Conservation (phyloP, 2,888 invertebrate genomes). For the Fragum sueziense region DNA sequence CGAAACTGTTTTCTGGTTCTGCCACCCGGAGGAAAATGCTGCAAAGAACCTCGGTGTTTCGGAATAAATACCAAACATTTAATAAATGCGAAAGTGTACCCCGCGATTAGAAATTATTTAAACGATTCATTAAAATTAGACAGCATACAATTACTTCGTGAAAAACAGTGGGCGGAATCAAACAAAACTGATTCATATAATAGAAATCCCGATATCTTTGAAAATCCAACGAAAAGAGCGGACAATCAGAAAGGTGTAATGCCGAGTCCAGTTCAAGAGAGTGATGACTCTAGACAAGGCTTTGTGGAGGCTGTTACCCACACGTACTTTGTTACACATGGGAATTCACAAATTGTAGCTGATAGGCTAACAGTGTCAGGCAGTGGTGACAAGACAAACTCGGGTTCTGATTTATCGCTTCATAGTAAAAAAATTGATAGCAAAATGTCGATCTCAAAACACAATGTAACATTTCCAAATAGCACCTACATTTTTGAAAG, state of each 20-base stretch:
- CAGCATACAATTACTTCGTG: too few relatives aligned
- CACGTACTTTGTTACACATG: not conserved
- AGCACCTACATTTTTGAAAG: too few relatives aligned
- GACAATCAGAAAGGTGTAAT: not conserved
- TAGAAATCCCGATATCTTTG: not conserved
- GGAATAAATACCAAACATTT: not conserved
- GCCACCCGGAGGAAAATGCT: conserved; percentile 39
- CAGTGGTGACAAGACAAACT: not conserved
- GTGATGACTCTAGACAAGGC: not conserved
- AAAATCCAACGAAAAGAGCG: conserved; percentile 1
- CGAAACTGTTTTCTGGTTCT: conserved; percentile 28
- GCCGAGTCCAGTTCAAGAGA: not conserved
- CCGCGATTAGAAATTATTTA: not conserved
- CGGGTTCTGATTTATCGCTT: not conserved
- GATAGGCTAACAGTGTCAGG: not conserved
- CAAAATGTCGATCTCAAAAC: too few relatives aligned
- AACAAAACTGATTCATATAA: not conserved
- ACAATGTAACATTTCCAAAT: not conserved
- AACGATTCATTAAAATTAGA: not conserved
- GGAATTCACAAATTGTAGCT: not conserved
- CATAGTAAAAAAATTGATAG: not conserved
- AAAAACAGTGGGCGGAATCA: not conserved
- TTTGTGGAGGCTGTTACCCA: not conserved
- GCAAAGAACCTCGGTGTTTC: conserved; percentile 34
- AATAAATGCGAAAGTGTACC: not conserved